A percentile compares a stretch with the other conserved stretches of the same genome.
Conservation (phyloP, 2,888 invertebrate genomes). For the Lapara coniferarum region DNA sequence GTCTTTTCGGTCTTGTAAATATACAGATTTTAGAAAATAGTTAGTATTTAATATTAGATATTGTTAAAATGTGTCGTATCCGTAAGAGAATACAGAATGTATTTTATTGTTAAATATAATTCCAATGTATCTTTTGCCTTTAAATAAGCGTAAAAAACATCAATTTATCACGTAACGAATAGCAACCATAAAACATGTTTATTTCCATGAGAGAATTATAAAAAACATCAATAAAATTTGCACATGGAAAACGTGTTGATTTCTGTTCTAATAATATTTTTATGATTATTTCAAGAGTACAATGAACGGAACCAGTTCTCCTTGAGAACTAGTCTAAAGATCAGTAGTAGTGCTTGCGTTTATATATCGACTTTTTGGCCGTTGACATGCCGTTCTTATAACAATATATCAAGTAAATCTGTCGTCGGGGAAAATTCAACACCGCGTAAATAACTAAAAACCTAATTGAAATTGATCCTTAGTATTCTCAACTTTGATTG, state of each 20-base stretch:
- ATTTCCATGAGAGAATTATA: conserved; percentile 39
- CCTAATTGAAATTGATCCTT: no score
- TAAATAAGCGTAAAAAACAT: neutral
- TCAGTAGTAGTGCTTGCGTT: conserved; percentile 46
- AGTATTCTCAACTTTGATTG: no score
- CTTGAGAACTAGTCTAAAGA: conserved; percentile 68
- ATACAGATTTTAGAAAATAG: no score
- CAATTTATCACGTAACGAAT: neutral
- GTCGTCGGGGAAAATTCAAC: no score
- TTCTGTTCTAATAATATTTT: conserved; percentile 46
- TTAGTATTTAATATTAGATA: no score
- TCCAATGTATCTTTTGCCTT: no score
- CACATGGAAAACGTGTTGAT: conserved; percentile 46
- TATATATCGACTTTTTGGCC: conserved; percentile 6
- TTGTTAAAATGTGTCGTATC: no score
- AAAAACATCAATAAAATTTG: conserved; percentile 38
- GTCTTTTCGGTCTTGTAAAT: no score
- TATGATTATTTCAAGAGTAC: conserved; percentile 56
- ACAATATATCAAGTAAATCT: neutral
- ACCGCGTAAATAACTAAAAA: no score
- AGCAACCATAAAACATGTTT: conserved; percentile 30
- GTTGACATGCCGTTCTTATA: neutral
- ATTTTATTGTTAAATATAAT: no score
- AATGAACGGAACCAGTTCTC: conserved; percentile 73
- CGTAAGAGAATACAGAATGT: no score